These are phyloP conservation scores for Malurus melanocephalus DNA, from an alignment of 2,113 vertebrate species.

Conservation along the genomic window DNA sequence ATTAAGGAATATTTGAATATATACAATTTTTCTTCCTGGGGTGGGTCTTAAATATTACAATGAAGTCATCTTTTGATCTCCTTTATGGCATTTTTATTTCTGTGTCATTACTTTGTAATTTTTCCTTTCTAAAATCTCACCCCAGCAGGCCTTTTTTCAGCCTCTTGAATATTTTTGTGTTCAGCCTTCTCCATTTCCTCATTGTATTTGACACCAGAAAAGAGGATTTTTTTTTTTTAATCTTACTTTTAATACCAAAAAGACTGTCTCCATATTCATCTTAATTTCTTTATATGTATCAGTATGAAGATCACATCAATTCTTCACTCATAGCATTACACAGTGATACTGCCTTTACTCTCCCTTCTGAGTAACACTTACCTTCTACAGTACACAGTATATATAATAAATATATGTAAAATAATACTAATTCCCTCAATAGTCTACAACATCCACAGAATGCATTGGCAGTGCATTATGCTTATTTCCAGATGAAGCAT, in stretches of 20 bases:
- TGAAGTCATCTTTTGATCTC: background rate
- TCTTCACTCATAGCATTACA: background rate
- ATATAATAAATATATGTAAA: background rate
- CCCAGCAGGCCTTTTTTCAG: background rate
- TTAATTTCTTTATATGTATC: background rate
- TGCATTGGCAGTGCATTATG: background rate
- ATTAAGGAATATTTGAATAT: background rate
- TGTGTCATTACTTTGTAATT: background rate
- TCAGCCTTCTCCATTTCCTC: background rate
- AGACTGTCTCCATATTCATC: background rate
- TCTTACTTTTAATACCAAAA: background rate
- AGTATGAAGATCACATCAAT: background rate
- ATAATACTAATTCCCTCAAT: background rate
- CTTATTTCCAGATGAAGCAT: background rate
- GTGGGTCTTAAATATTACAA: background rate
- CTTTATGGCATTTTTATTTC: background rate
- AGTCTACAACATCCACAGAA: background rate
- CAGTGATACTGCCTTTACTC: background rate
- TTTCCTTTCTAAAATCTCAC: background rate
- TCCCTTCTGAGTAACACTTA: background rate
- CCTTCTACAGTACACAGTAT: background rate
- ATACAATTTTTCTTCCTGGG: background rate
- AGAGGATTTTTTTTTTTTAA: background rate
- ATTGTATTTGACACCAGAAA: background rate
- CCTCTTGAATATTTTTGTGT: background rate